A percentile compares a stretch with the other conserved stretches of the same genome.
phyloP scores from a whole-genome alignment of 35 echinoderm and acorn worm genomes.

The Apostichopus parvimensis region DNA sequence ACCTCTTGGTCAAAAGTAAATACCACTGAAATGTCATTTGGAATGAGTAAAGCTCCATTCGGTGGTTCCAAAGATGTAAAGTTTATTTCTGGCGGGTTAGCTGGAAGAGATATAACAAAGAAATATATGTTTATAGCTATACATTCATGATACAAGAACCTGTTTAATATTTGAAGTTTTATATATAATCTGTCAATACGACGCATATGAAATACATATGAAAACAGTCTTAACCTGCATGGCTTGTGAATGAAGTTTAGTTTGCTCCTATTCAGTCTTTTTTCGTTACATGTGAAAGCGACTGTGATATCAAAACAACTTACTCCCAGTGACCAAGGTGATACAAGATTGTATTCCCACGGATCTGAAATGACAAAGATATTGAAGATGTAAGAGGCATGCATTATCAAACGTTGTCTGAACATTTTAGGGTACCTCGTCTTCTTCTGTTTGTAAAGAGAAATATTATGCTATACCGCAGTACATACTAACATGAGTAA shows the following conservation, averaged over 20 bases:
- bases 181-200: too few relatives aligned
- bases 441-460: too few relatives aligned
- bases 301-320: background rate
- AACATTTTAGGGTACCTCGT: too few relatives aligned
- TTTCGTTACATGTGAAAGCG: background rate
- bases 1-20: constrained; percentile 33
- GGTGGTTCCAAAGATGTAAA: background rate
- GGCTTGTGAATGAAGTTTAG: background rate
- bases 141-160: too few relatives aligned
- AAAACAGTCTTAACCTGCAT: too few relatives aligned
- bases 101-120: background rate
- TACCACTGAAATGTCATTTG: background rate
- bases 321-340: constrained; percentile 12
- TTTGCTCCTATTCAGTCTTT: background rate
- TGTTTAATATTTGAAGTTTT: too few relatives aligned
- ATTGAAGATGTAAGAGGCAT: too few relatives aligned
- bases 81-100: constrained; percentile 13
- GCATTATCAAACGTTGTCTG: too few relatives aligned
- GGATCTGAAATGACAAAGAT: background rate
- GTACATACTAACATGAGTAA: too few relatives aligned
- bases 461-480: too few relatives aligned
- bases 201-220: too few relatives aligned
- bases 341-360: constrained; percentile 5
- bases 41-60: background rate
- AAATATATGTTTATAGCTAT: too few relatives aligned